Evolutionary conservation across 37 sponge, comb jelly and placozoan genomes (phyloP).

Genomic region (Cliona cf. orientalis): DNA sequence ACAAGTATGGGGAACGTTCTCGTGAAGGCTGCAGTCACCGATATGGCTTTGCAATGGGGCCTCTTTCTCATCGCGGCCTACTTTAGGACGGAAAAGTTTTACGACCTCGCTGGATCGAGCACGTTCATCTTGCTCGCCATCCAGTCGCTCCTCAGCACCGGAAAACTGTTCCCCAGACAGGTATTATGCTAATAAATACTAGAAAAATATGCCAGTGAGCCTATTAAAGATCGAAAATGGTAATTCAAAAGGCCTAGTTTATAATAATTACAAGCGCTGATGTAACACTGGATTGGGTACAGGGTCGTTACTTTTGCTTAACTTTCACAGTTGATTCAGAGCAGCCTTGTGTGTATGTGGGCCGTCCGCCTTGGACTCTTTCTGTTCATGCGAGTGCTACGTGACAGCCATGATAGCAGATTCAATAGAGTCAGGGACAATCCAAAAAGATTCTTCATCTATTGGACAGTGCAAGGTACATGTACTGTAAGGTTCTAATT

Average conservation of each 20-base stretch:
- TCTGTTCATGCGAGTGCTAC: slow-evolving; percentile 77
- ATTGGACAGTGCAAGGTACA: slow-evolving; percentile 92
- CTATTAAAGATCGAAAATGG: too few species aligned
- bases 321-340: slow-evolving; percentile 82
- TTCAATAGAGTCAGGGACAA: slow-evolving; percentile 81
- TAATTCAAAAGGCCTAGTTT: too few species aligned
- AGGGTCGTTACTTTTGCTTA: neutral
- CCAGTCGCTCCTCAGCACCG: slow-evolving; percentile 49
- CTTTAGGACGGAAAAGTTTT: slow-evolving; percentile 91
- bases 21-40: slow-evolving; percentile 46
- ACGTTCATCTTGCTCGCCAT: slow-evolving; percentile 75
- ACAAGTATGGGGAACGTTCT: slow-evolving; percentile 74
- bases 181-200: too few species aligned
- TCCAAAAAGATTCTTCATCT: slow-evolving; percentile 75
- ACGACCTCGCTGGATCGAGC: slow-evolving; percentile 78
- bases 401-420: slow-evolving; percentile 78
- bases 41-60: slow-evolving; percentile 70
- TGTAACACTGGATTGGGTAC: too few species aligned
- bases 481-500: too few species aligned
- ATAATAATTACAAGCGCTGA: too few species aligned
- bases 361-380: slow-evolving; percentile 86
- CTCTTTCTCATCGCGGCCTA: slow-evolving; percentile 69
- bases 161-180: slow-evolving; percentile 71
- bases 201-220: too few species aligned
- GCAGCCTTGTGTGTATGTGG: slow-evolving; percentile 75